These are phyloP conservation scores for Himalopsyche anomala DNA, from an alignment of 2,888 invertebrate species.

Conservation along the genomic window DNA sequence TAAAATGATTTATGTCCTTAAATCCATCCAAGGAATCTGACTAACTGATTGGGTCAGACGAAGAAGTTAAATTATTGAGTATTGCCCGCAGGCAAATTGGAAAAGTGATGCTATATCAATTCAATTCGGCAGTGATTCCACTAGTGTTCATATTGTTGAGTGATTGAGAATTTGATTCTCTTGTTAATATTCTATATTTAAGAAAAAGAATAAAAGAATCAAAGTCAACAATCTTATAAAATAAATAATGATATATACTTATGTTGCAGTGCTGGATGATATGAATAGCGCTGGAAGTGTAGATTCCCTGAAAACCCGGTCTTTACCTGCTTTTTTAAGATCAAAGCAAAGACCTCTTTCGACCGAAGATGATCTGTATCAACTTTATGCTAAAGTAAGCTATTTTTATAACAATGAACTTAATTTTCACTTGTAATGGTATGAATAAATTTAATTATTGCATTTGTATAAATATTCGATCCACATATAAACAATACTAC, in stretches of 20 bases:
- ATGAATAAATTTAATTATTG: not conserved
- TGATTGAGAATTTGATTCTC: no score
- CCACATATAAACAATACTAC: not conserved
- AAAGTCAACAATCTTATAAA: no score
- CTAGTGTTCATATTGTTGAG: no score
- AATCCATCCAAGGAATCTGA: no score
- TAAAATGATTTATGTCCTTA: no score
- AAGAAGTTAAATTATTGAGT: not conserved
- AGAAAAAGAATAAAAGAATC: no score
- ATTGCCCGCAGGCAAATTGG: constrained; percentile 42
- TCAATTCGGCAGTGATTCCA: no score
- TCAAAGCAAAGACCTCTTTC: constrained; percentile 83
- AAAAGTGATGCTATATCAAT: constrained; percentile 44
- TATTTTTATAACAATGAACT: not conserved
- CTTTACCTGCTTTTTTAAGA: constrained; percentile 84
- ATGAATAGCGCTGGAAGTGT: constrained; percentile 73
- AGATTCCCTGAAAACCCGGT: constrained; percentile 79
- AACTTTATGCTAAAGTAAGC: constrained; percentile 82
- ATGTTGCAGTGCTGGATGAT: constrained; percentile 78
- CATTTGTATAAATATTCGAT: not conserved
- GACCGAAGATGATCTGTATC: constrained; percentile 82
- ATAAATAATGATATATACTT: not conserved
- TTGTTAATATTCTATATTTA: no score
- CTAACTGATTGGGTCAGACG: not conserved
- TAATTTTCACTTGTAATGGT: not conserved